Conservation (phyloP, 2,888 invertebrate genomes). For the Andrena haemorrhoa region DNA sequence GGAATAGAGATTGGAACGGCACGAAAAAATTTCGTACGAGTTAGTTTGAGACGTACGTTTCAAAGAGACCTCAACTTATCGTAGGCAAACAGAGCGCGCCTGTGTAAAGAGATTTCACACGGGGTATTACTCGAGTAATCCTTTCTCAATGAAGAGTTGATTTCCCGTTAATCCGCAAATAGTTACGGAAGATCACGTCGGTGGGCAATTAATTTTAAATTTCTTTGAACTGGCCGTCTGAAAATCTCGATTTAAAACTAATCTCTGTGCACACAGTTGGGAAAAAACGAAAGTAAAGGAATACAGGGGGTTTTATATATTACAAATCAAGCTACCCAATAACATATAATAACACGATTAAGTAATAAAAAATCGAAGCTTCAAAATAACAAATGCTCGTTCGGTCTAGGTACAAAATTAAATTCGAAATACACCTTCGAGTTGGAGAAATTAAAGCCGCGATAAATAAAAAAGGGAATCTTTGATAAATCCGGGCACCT, state of each 20-base stretch:
- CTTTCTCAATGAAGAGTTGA: constrained; percentile 21
- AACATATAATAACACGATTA: no score
- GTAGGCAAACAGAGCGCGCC: background rate
- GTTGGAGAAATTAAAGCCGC: background rate
- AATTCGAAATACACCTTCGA: no score
- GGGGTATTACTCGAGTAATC: constrained; percentile 17
- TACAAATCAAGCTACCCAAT: no score
- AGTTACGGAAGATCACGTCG: constrained; percentile 35
- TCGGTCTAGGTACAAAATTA: no score
- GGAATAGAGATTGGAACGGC: background rate
- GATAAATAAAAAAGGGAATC: background rate
- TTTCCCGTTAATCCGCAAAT: constrained; percentile 29
- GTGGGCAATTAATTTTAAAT: constrained; percentile 24
- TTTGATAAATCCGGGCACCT: background rate
- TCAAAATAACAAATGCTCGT: no score
- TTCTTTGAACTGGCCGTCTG: constrained; percentile 13
- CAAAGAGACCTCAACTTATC: constrained; percentile 23
- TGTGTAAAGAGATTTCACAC: background rate
- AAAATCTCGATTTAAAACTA: background rate
- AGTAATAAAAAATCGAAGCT: no score
- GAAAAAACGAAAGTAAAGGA: no score
- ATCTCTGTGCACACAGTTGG: no score
- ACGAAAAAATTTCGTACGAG: constrained; percentile 24
- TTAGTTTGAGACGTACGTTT: constrained; percentile 5
- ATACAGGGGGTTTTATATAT: no score